These are phyloP conservation scores for Cotesia chilonis DNA, from an alignment of 1,140 invertebrate species.

Conservation along the genomic window DNA sequence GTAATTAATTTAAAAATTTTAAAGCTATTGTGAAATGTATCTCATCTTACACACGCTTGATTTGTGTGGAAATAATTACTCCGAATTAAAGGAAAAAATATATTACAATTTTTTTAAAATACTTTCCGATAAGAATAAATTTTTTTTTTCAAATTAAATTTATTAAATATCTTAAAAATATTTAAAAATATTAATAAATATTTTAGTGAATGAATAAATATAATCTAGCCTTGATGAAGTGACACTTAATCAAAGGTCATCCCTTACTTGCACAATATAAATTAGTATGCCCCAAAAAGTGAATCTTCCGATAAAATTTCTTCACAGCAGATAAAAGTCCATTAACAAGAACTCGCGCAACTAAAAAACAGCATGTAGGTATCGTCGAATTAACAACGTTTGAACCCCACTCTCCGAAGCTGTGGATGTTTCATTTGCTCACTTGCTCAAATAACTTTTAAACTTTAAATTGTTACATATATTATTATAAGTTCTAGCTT, in stretches of 20 bases:
- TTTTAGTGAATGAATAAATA: background rate
- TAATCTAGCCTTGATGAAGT: background rate
- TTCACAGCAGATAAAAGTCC: too few relatives aligned
- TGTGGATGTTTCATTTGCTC: background rate
- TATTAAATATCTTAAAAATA: background rate
- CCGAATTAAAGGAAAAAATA: too few relatives aligned
- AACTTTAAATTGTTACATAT: slow-evolving; percentile 47
- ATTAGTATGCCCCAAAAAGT: background rate
- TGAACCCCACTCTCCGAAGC: background rate
- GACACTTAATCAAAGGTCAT: slow-evolving; percentile 4
- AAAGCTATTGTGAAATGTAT: too few relatives aligned
- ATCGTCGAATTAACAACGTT: background rate
- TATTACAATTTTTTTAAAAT: too few relatives aligned
- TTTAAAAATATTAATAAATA: background rate
- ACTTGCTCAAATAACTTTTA: slow-evolving; percentile 41
- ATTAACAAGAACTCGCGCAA: too few relatives aligned
- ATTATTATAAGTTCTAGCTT: slow-evolving; percentile 55
- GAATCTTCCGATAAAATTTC: too few relatives aligned
- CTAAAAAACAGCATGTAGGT: too few relatives aligned
- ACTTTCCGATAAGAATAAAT: background rate
- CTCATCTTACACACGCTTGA: too few relatives aligned
- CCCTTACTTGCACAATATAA: slow-evolving; percentile 2
- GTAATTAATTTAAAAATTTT: too few relatives aligned
- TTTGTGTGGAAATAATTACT: too few relatives aligned
- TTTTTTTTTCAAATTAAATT: background rate